Conservation (phyloP, 2,888 invertebrate species). For the Melanargia galathea region DNA sequence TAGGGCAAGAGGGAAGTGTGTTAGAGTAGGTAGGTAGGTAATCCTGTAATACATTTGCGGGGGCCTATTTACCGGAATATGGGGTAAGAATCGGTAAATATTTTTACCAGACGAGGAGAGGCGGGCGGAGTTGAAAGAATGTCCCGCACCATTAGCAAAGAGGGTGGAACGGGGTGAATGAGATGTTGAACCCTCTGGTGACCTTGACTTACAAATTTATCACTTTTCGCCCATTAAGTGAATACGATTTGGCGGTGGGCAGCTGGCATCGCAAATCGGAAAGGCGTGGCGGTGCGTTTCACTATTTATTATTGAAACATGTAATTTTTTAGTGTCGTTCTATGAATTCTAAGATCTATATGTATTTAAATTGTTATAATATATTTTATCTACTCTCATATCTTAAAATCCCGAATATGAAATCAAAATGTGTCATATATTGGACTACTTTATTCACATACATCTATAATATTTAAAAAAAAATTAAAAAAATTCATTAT, state of each 20-base stretch:
- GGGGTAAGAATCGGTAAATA: constrained; percentile 31
- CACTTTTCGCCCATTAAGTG: constrained; percentile 78
- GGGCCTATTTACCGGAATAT: constrained; percentile 22
- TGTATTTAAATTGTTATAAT: too few relatives aligned
- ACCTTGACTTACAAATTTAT: constrained; percentile 79
- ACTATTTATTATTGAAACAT: not conserved
- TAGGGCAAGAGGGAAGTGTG: constrained; percentile 19
- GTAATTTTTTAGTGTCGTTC: not conserved
- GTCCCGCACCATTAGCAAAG: constrained; percentile 70
- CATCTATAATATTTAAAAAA: too few relatives aligned
- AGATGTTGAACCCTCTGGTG: constrained; percentile 77
- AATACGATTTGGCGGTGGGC: constrained; percentile 77
- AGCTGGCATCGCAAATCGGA: constrained; percentile 44
- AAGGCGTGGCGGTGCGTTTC: constrained; percentile 39
- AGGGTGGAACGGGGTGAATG: constrained; percentile 78
- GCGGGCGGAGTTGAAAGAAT: constrained; percentile 72
- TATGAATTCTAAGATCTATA: too few relatives aligned
- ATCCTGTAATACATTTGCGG: constrained; percentile 12
- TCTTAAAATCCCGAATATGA: too few relatives aligned
- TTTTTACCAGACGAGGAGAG: constrained; percentile 51
- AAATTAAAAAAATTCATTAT: too few relatives aligned
- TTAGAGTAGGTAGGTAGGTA: constrained; percentile 3
- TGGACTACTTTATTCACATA: too few relatives aligned
- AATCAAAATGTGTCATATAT: too few relatives aligned
- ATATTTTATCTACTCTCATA: too few relatives aligned